These are phyloP conservation scores for Clepsis dumicolana DNA, from an alignment of 2,888 invertebrate genomes.

Conservation along the genomic window DNA sequence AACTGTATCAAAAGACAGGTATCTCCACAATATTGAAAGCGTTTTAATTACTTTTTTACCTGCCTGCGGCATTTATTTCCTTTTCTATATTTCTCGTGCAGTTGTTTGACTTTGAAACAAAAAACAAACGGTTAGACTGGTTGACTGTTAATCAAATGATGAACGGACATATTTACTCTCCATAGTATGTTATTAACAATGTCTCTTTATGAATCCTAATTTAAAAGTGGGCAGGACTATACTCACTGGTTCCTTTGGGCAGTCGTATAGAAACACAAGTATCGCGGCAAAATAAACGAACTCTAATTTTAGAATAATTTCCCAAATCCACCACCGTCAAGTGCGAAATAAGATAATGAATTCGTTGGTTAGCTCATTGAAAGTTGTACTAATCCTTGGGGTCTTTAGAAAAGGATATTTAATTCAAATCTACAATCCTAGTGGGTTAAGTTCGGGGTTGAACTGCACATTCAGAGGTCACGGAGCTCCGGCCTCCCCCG, in stretches of 20 bases:
- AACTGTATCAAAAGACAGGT: neutral
- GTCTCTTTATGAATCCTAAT: no score
- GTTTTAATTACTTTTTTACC: conserved; percentile 1
- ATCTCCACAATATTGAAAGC: neutral
- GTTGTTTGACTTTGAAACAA: no score
- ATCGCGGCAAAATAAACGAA: neutral
- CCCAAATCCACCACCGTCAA: no score
- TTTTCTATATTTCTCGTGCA: neutral
- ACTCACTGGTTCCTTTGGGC: no score
- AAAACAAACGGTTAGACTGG: no score
- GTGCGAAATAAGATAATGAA: conserved; percentile 71
- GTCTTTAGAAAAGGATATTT: conserved; percentile 74
- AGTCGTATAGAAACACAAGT: neutral
- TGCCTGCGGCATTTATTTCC: neutral
- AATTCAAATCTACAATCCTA: conserved; percentile 73
- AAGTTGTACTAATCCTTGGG: conserved; percentile 67
- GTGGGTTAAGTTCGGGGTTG: conserved; percentile 58
- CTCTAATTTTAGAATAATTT: neutral
- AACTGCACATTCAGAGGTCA: conserved; percentile 70
- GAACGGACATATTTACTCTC: no score
- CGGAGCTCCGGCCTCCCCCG: conserved; percentile 64
- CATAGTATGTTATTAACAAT: no score
- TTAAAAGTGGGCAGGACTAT: no score
- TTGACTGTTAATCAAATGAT: no score
- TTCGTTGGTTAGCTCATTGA: conserved; percentile 60